Percentiles rank a stretch among this genome's conserved stretches.
phyloP scores from a whole-genome alignment of 2,888 invertebrate genomes.

The Ennomos erosarius region DNA sequence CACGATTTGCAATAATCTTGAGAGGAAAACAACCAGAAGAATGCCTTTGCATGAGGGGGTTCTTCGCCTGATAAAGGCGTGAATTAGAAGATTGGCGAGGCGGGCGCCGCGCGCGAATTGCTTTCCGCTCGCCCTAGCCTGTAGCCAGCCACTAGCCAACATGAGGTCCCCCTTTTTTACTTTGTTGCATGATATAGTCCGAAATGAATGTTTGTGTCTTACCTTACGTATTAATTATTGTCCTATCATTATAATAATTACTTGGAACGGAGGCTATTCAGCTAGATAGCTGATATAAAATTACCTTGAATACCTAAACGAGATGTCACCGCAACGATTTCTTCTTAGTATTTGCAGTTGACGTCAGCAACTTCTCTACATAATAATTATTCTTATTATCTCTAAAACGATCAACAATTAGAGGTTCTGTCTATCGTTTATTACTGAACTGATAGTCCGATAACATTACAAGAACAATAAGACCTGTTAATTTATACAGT shows the following conservation, averaged over 20 bases:
- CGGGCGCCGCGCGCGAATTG: constrained; percentile 42
- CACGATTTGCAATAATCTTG: constrained; percentile 25
- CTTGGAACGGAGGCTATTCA: no score
- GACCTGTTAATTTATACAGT: no score
- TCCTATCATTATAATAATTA: no score
- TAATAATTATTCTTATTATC: constrained; percentile 2
- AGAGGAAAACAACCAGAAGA: constrained; percentile 30
- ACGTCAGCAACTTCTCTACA: constrained; percentile 12
- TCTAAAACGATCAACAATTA: constrained; percentile 3
- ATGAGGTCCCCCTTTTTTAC: neutral
- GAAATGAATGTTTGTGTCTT: no score
- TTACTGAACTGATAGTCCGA: neutral
- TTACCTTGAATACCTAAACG: constrained; percentile 22
- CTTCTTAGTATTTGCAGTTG: constrained; percentile 4
- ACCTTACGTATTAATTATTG: no score
- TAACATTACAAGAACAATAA: no score
- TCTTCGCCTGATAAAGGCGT: constrained; percentile 55
- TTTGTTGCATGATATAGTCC: no score
- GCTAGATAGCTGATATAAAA: no score
- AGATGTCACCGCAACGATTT: constrained; percentile 14
- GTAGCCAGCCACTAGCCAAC: constrained; percentile 19
- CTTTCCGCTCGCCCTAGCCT: constrained; percentile 50
- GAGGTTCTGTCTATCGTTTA: neutral
- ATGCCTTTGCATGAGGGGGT: constrained; percentile 50
- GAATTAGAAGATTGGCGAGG: constrained; percentile 67